A percentile compares a stretch with the other conserved stretches of the same genome.
Conservation (phyloP, 2,888 invertebrate species). For the Drosophila imparisetae region DNA sequence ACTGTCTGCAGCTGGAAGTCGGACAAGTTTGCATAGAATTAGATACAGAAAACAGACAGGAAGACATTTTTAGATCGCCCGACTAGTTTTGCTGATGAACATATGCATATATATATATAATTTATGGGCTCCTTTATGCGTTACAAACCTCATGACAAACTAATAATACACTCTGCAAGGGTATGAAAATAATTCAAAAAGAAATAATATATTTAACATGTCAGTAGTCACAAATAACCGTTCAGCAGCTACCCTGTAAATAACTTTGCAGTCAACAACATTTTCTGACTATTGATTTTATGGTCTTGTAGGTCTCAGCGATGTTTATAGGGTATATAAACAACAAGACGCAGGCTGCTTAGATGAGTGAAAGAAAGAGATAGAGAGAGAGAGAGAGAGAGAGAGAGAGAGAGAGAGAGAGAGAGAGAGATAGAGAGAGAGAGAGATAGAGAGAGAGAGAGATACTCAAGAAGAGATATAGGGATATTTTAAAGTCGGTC, state of each 20-base stretch:
- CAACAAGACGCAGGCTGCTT: neutral
- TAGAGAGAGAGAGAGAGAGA: neutral
- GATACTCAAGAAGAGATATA: neutral
- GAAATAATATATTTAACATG: neutral
- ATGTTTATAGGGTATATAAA: slow-evolving; percentile 7
- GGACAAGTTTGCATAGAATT: neutral
- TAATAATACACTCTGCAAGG: neutral
- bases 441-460: neutral
- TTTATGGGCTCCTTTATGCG: neutral
- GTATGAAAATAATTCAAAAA: neutral
- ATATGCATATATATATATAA: neutral
- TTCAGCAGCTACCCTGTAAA: slow-evolving; percentile 7
- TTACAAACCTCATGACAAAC: neutral
- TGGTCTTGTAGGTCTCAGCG: neutral
- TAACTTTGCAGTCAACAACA: neutral
- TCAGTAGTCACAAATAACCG: neutral
- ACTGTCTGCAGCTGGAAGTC: neutral
- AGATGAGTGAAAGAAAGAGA: neutral
- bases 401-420: neutral
- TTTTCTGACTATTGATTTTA: neutral
- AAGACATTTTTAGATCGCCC: neutral
- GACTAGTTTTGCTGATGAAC: neutral
- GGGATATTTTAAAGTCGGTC: slow-evolving; percentile 45
- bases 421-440: neutral
- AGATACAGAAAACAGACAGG: neutral